Percentiles rank a stretch among this genome's conserved stretches.
Evolutionary conservation across 2,888 invertebrate genomes (phyloP).

Genomic region (Zaprionus lineosus): DNA sequence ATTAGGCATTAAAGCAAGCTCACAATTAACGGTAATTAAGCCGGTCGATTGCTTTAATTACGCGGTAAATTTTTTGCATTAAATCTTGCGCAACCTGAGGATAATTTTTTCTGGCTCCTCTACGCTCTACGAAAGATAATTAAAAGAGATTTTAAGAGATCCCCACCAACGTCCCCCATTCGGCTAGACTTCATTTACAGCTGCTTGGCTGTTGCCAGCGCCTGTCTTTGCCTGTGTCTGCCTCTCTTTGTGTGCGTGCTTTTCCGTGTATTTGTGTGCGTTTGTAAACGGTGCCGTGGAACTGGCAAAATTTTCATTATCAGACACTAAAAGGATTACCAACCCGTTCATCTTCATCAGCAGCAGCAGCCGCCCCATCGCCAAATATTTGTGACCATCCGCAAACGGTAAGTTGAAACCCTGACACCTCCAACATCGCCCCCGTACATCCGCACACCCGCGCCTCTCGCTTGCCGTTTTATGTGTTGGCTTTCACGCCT

Average conservation of each 20-base stretch:
- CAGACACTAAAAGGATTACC: constrained; percentile 73
- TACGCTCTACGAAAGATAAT: constrained; percentile 33
- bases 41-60: constrained; percentile 47
- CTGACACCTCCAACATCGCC: constrained; percentile 13
- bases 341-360: constrained; percentile 72
- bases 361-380: constrained; percentile 28
- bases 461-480: constrained; percentile 1
- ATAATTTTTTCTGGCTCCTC: constrained; percentile 21
- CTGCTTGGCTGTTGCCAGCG: constrained; percentile 3
- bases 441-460: neutral
- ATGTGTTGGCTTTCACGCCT: constrained; percentile 58
- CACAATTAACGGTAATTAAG: constrained; percentile 55
- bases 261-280: constrained; percentile 6
- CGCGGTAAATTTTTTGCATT: constrained; percentile 38
- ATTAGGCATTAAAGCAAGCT: constrained; percentile 11
- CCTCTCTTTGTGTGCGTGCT: constrained; percentile 1
- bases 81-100: constrained; percentile 42
- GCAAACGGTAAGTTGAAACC: constrained; percentile 63
- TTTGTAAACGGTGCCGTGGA: constrained; percentile 27
- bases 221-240: neutral
- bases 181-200: constrained; percentile 55
- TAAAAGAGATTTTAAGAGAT: constrained; percentile 29
- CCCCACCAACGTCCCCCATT: neutral
- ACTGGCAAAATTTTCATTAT: constrained; percentile 67
- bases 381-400: constrained; percentile 59